A percentile compares a stretch with the other conserved stretches of the same genome.
Conservation (phyloP, 2,113 vertebrate species). For the Mastomys natalensis region DNA sequence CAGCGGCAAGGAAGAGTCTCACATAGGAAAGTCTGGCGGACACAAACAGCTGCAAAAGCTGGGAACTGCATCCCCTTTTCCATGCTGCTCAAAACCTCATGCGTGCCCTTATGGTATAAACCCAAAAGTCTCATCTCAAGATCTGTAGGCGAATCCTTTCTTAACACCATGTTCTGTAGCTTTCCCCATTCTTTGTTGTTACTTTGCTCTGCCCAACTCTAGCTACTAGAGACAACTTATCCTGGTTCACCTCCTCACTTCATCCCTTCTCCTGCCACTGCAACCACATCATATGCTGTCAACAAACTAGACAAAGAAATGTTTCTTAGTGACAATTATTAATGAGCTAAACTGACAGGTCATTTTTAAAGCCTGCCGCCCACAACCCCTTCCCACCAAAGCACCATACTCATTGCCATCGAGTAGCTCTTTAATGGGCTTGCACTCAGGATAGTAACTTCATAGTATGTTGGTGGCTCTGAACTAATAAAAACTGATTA, state of each 20-base stretch:
- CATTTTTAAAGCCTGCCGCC: neutral
- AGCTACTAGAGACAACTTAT: neutral
- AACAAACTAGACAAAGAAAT: neutral
- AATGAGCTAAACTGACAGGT: neutral
- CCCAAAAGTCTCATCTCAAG: neutral
- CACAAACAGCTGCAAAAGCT: neutral
- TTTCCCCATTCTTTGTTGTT: neutral
- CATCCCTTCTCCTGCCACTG: neutral
- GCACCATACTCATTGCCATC: neutral
- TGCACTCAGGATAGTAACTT: neutral
- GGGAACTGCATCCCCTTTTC: neutral
- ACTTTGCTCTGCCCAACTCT: neutral
- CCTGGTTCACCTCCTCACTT: neutral
- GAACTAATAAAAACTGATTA: constrained; percentile 44
- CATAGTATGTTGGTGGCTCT: neutral
- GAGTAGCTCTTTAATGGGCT: neutral
- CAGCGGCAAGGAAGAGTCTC: neutral
- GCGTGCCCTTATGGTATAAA: neutral
- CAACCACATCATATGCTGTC: neutral
- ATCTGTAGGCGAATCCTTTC: neutral
- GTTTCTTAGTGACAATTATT: neutral
- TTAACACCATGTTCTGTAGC: neutral
- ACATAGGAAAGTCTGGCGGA: neutral
- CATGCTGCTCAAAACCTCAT: constrained; percentile 4
- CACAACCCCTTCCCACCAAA: constrained; percentile 20